A percentile compares a stretch with the other conserved stretches of the same genome.
phyloP scores from a whole-genome alignment of 2,113 vertebrate species.

The Aspiorhynchus laticeps region DNA sequence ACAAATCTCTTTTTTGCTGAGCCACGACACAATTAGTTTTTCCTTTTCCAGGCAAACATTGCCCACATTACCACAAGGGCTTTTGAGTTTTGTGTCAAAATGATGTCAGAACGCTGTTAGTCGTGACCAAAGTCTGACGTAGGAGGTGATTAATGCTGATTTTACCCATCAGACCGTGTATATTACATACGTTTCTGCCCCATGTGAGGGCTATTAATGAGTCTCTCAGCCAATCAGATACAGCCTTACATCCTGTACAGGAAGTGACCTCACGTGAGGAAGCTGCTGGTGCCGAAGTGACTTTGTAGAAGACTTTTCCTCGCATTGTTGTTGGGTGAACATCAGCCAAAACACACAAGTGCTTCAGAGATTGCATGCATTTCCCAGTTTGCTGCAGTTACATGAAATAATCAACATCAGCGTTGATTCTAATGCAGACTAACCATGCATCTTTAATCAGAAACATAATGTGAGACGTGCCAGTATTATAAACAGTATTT shows the following conservation, averaged over 20 bases:
- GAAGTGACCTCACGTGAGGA: constrained; percentile 32
- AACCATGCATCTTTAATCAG: background rate
- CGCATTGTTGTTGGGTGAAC: constrained; percentile 22
- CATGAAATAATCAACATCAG: background rate
- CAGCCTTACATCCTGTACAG: constrained; percentile 19
- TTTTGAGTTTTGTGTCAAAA: background rate
- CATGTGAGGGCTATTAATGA: background rate
- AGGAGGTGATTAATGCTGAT: background rate
- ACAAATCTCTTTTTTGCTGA: background rate
- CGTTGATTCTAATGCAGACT: background rate
- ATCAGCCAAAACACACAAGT: background rate
- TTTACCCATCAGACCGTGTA: background rate
- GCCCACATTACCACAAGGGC: background rate
- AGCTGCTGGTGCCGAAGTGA: constrained; percentile 24
- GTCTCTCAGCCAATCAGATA: constrained; percentile 11
- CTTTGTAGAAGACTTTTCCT: constrained; percentile 34
- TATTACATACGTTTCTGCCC: background rate
- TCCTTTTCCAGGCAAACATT: background rate
- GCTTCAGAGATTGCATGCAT: background rate
- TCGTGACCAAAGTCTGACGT: background rate
- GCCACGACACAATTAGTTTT: background rate
- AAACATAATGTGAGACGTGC: background rate
- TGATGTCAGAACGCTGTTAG: background rate
- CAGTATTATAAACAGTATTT: background rate
- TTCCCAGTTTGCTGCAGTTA: background rate